These are phyloP conservation scores for Nymphalis c-album DNA, from an alignment of 2,888 invertebrate species.

Conservation along the genomic window DNA sequence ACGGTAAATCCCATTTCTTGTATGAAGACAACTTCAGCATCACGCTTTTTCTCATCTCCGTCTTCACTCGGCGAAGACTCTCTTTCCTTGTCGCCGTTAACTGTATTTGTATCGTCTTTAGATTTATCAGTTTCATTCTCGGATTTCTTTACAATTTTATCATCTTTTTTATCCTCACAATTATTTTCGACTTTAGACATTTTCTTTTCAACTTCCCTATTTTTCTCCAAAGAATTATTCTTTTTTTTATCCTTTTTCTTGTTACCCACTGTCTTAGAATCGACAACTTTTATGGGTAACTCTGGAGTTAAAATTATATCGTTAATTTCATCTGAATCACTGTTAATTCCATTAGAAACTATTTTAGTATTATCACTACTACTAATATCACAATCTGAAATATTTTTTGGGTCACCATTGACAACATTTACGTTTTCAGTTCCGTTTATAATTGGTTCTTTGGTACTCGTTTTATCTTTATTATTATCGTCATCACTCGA, in stretches of 20 bases:
- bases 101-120: slow-evolving; percentile 58
- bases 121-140: slow-evolving; percentile 54
- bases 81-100: slow-evolving; percentile 72
- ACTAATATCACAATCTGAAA: slow-evolving; percentile 80
- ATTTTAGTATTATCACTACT: slow-evolving; percentile 76
- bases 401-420: slow-evolving; percentile 72
- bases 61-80: slow-evolving; percentile 76
- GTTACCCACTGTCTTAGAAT: slow-evolving; percentile 55
- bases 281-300: slow-evolving; percentile 53
- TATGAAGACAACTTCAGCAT: slow-evolving; percentile 91
- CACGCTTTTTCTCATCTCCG: slow-evolving; percentile 82
- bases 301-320: slow-evolving; percentile 47
- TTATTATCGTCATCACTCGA: slow-evolving; percentile 57
- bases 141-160: slow-evolving; percentile 46
- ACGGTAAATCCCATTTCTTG: slow-evolving; percentile 96
- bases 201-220: slow-evolving; percentile 59
- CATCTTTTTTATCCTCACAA: slow-evolving; percentile 54
- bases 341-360: slow-evolving; percentile 76
- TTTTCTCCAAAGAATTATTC: slow-evolving; percentile 55
- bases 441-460: slow-evolving; percentile 75
- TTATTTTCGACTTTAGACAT: slow-evolving; percentile 52
- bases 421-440: slow-evolving; percentile 62
- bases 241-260: slow-evolving; percentile 70
- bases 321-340: slow-evolving; percentile 66
- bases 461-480: slow-evolving; percentile 68